Conservation (phyloP, 2,888 invertebrate genomes). For the Cryptus armator region DNA sequence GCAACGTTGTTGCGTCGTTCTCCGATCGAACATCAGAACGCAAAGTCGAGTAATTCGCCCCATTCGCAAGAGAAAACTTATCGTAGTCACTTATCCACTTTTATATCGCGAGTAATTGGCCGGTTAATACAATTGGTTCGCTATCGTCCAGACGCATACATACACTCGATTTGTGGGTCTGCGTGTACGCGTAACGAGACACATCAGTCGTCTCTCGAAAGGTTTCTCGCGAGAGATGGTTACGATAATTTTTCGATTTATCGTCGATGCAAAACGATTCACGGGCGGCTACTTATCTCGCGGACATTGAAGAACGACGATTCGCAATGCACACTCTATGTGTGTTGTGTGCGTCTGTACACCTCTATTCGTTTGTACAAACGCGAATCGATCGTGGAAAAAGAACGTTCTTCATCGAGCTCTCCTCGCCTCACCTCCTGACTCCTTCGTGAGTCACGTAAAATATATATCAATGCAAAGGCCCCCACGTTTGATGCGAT, state of each 20-base stretch:
- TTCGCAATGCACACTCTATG: background rate
- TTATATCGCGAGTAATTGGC: constrained; percentile 23
- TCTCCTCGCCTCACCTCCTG: constrained; percentile 1
- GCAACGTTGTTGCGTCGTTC: no score
- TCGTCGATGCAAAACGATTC: constrained; percentile 38
- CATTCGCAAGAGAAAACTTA: background rate
- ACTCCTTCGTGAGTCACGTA: constrained; percentile 14
- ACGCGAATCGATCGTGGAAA: background rate
- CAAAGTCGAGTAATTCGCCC: background rate
- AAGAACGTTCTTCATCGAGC: constrained; percentile 17
- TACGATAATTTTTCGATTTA: constrained; percentile 36
- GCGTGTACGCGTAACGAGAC: constrained; percentile 14
- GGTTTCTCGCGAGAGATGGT: background rate
- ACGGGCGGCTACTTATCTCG: constrained; percentile 12
- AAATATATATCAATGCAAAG: constrained; percentile 60
- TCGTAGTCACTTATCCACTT: background rate
- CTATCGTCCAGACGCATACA: background rate
- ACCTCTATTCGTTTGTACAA: background rate
- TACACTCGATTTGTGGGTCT: background rate
- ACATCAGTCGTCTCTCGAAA: background rate
- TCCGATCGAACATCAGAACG: no score
- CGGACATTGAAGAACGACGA: constrained; percentile 42
- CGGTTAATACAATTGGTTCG: constrained; percentile 28
- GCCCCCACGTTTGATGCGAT: constrained; percentile 44
- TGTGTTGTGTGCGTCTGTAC: background rate